A percentile compares a stretch with the other conserved stretches of the same genome.
phyloP scores from a whole-genome alignment of 2,797 vertebrate genomes.

The Chaenodraco wilsoni region DNA sequence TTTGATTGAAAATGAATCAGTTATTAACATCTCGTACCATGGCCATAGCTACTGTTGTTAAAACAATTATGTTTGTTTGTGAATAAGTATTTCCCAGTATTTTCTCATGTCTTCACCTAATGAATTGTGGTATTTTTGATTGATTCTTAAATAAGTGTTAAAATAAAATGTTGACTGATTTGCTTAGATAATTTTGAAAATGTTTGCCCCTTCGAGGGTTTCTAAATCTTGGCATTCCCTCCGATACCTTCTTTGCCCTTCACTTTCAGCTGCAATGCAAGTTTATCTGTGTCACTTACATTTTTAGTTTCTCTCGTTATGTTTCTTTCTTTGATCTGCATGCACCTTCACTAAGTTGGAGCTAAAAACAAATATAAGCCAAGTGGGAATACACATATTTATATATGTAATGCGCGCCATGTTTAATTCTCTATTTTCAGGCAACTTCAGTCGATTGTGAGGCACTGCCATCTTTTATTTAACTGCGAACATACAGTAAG shows the following conservation, averaged over 20 bases:
- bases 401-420: background rate
- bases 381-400: constrained; percentile 10
- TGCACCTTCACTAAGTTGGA: background rate
- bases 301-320: constrained; percentile 11
- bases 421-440: constrained; percentile 11
- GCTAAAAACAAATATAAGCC: constrained; percentile 13
- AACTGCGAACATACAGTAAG: background rate
- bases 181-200: background rate
- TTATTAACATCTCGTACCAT: too few species aligned
- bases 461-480: background rate
- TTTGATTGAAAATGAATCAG: too few species aligned
- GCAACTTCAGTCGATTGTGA: background rate
- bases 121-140: background rate
- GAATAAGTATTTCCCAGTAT: background rate
- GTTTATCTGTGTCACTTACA: background rate
- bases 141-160: background rate
- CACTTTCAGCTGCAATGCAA: background rate
- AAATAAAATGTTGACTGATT: background rate
- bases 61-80: background rate
- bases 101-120: background rate
- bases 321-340: constrained; percentile 17
- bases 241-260: background rate
- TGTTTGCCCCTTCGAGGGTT: background rate
- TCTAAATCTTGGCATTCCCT: background rate
- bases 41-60: background rate